phyloP scores from a whole-genome alignment of 2,113 vertebrate genomes.

The Gasterosteus nipponicus region DNA sequence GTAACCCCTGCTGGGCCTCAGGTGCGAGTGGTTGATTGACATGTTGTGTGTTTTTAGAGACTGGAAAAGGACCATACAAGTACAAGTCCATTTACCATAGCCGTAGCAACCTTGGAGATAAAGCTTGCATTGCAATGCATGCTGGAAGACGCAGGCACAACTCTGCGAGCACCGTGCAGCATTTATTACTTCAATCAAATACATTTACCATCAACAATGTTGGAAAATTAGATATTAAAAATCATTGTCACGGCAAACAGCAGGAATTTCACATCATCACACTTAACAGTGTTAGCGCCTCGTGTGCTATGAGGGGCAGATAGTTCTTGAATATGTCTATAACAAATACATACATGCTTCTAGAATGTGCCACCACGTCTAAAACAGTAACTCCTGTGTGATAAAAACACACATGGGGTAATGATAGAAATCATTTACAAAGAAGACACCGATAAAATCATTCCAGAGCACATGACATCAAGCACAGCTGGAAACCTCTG shows the following conservation, averaged over 20 bases:
- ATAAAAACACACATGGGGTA: not conserved
- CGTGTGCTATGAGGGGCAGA: not conserved
- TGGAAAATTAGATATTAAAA: not conserved
- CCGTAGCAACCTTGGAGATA: not conserved
- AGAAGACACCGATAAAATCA: not conserved
- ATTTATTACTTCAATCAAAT: not conserved
- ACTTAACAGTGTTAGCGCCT: not conserved
- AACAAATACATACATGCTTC: not conserved
- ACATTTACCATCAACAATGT: not conserved
- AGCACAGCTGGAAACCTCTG: not conserved
- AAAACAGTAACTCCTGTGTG: not conserved
- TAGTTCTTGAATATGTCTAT: not conserved
- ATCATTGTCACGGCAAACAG: not conserved
- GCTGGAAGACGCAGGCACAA: too few relatives aligned
- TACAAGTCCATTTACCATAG: not conserved
- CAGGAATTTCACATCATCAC: not conserved
- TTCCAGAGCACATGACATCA: not conserved
- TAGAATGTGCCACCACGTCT: not conserved
- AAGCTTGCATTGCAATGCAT: not conserved
- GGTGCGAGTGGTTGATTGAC: not conserved
- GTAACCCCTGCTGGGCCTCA: not conserved
- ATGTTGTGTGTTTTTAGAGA: not conserved
- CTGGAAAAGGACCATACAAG: not conserved
- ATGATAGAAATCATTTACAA: not conserved
- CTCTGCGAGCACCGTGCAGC: not conserved